phyloP scores from a whole-genome alignment of 2,888 invertebrate genomes.

The Acanthococcus lagerstroemiae region DNA sequence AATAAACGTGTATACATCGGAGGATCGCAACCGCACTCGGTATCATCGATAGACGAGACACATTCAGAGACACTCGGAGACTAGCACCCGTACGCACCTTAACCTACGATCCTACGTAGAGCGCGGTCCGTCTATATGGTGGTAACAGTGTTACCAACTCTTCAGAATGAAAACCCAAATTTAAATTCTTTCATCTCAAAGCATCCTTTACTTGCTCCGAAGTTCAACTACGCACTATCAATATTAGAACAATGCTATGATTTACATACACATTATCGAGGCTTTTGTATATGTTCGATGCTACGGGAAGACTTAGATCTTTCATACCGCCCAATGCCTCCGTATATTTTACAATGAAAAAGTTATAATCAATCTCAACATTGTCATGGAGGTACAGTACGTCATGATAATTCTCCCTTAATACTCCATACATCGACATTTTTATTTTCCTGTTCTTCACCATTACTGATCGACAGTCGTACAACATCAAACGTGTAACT shows the following conservation, averaged over 20 bases:
- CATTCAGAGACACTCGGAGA: too few relatives aligned
- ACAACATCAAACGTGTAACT: background rate
- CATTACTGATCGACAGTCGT: background rate
- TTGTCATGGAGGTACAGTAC: background rate
- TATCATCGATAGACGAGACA: too few relatives aligned
- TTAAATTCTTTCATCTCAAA: background rate
- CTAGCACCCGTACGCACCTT: too few relatives aligned
- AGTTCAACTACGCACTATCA: background rate
- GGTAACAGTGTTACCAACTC: too few relatives aligned
- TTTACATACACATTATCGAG: background rate
- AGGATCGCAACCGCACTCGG: too few relatives aligned
- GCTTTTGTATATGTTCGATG: background rate
- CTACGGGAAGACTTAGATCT: background rate
- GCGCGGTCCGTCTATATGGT: too few relatives aligned
- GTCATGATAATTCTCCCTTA: background rate
- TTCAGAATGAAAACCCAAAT: background rate
- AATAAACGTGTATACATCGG: too few relatives aligned
- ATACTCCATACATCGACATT: background rate
- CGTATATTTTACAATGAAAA: background rate
- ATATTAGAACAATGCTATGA: background rate
- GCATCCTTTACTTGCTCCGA: background rate
- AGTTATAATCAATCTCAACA: background rate
- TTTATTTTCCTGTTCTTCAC: background rate
- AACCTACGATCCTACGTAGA: too few relatives aligned
- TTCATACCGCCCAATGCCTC: background rate